Percentiles rank a stretch among this genome's conserved stretches.
Conservation (phyloP, 2,113 vertebrate genomes). For the Aythya baeri region DNA sequence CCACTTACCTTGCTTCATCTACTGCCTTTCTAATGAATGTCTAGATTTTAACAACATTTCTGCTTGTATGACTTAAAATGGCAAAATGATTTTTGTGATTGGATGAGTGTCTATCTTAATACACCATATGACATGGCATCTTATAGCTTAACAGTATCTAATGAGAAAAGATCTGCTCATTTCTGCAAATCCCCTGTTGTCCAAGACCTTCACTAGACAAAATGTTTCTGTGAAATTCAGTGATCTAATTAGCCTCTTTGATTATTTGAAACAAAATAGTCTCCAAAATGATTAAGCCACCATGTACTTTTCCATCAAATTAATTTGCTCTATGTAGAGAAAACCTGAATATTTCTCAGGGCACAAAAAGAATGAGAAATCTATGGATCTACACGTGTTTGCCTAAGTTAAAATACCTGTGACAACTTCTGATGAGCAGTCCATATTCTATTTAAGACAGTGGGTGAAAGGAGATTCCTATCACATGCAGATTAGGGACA, state of each 20-base stretch:
- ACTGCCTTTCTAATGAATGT: conserved; percentile 23
- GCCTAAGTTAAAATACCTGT: background rate
- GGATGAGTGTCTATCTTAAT: conserved; percentile 8
- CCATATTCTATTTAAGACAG: background rate
- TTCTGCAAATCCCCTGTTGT: background rate
- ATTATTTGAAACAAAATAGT: conserved; percentile 19
- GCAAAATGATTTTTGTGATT: background rate
- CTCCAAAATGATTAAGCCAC: background rate
- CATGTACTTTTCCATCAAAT: background rate
- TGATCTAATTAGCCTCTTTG: background rate
- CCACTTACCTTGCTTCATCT: background rate
- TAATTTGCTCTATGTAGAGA: background rate
- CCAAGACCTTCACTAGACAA: background rate
- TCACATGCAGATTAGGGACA: background rate
- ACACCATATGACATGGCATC: background rate
- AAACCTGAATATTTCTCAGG: background rate
- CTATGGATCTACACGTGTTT: background rate
- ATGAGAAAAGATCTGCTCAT: background rate
- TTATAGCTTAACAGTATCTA: background rate
- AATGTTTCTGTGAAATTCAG: background rate
- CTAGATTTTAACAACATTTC: background rate
- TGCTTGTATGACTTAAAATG: background rate
- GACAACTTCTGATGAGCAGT: rapidly evolving
- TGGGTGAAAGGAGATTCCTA: no score
- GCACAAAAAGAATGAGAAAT: background rate